A percentile compares a stretch with the other conserved stretches of the same genome.
Conservation (phyloP, 2,113 vertebrate genomes). For the Nymphicus hollandicus region DNA sequence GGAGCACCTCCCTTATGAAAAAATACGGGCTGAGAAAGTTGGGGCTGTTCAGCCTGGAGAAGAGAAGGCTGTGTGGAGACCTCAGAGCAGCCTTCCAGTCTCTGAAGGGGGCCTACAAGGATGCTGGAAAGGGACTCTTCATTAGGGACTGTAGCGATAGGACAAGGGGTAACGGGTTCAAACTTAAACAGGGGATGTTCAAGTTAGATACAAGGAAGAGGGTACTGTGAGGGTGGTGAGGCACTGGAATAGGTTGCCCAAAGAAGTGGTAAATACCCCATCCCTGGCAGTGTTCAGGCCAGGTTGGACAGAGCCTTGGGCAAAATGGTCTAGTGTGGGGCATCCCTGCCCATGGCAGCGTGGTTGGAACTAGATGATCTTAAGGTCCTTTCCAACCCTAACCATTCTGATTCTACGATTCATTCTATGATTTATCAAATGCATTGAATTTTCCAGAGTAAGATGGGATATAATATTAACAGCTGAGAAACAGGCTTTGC, state of each 20-base stretch:
- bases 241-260: neutral
- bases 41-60: neutral
- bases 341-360: neutral
- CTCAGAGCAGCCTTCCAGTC: neutral
- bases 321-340: neutral
- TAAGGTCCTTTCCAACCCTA: neutral
- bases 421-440: neutral
- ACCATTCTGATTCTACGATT: neutral
- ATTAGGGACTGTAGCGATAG: too few relatives aligned
- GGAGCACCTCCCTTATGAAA: neutral
- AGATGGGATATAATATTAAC: neutral
- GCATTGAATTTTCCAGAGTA: neutral
- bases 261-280: neutral
- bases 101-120: neutral
- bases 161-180: neutral
- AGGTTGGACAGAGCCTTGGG: neutral
- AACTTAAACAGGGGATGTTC: neutral
- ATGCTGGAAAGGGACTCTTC: neutral
- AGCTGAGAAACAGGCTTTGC: neutral
- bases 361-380: neutral
- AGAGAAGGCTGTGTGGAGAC: neutral
- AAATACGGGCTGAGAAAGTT: neutral
- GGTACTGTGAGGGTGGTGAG: neutral
- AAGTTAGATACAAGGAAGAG: neutral
- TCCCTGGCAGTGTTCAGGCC: neutral